Evolutionary conservation across 2,888 invertebrate genomes (phyloP), one percentile per base, ranked within the genome.

Genomic region (Oxycera nigricornis): DNA sequence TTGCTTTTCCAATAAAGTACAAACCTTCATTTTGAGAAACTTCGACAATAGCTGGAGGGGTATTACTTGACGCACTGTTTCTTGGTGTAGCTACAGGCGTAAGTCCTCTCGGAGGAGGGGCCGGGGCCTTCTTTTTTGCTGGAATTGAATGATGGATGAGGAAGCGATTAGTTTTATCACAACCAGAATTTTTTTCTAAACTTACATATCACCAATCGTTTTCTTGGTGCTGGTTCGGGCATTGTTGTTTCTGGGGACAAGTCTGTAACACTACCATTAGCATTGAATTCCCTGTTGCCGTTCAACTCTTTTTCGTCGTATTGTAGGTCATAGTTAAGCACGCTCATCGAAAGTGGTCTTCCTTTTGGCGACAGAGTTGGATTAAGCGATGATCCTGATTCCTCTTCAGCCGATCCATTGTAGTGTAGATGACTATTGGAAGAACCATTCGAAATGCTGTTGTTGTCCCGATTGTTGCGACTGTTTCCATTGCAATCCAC

Each of bases 181-280:
- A n/a, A n/a, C n/a, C n/a, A n/a, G n/a, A n/a, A n/a, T n/a, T n/a
- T n/a, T n/a, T n/a, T n/a, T n/a, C n/a, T n/a, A n/a, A n/a, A 68
- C 46, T 57, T 72, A 78, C 78, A 65, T 26, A 50, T 61, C 22
- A 81, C 70, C 17, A 83, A 76, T 11, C 80, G 81, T 35, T 83
- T 84, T 14, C 85, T 80, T 0, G 84, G 85, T 30, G 82, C 82
- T 7, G 85, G 85, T 73, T 84, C 85, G 0, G 85, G 85, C 2
- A 80, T 76, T 55, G 4, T 14, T 4, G 17, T 55, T 2, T 67
- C 67, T 17, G 24, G 22, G 22, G 57, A 46, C 62, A 55, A 9
- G 82, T 76, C 22, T 9, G 61, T 61, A 62, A 52, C 79, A 79
- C 1, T 79, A 78, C 9, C 77, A 35, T 6, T 76, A 22, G 74